Conservation (phyloP, 2,797 vertebrate genomes). For the Myotis daubentonii region DNA sequence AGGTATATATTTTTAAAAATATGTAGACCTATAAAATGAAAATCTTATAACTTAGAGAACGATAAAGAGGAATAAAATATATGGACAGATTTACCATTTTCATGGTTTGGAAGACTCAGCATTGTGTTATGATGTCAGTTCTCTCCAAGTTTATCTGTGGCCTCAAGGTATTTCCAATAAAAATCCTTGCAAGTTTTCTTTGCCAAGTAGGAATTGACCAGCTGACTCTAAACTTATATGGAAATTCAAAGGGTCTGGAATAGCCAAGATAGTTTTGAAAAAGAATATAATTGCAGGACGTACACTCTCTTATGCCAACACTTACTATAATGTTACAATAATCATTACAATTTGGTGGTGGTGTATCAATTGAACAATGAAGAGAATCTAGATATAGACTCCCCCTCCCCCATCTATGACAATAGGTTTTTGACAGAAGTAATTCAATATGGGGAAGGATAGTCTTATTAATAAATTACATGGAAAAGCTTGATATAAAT, state of each 20-base stretch:
- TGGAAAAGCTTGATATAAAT: neutral
- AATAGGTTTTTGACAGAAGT: neutral
- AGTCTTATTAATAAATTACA: neutral
- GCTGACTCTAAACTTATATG: too few relatives aligned
- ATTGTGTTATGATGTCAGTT: neutral
- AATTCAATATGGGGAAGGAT: neutral
- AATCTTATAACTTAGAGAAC: neutral
- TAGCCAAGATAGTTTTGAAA: neutral
- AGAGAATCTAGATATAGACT: neutral
- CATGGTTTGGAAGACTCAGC: neutral
- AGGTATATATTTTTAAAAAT: neutral
- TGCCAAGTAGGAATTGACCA: too few relatives aligned
- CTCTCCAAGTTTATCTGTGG: constrained; percentile 15
- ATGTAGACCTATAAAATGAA: constrained; percentile 5
- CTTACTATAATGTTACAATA: neutral
- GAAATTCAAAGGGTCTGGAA: neutral
- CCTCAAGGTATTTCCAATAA: constrained; percentile 11
- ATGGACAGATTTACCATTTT: neutral
- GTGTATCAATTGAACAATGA: neutral
- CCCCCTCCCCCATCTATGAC: neutral
- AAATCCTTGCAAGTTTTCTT: constrained; percentile 27
- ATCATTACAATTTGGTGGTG: neutral
- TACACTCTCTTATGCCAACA: neutral
- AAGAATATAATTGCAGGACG: neutral
- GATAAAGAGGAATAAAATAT: neutral